Conservation (phyloP, 1,140 invertebrate genomes). For the Drosophila ironensis region DNA sequence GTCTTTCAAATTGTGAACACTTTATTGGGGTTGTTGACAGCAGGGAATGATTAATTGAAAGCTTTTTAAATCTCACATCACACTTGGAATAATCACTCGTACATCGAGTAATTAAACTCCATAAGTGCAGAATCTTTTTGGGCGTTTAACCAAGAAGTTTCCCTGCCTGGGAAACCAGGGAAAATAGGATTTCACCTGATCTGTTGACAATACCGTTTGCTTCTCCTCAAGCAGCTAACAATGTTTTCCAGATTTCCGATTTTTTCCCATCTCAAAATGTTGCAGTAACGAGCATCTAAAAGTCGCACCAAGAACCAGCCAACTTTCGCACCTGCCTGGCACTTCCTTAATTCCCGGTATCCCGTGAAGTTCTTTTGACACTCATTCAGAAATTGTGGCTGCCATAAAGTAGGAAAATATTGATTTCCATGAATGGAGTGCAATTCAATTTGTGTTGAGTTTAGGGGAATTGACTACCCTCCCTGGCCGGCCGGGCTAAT, state of each 20-base stretch:
- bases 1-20: too few species aligned
- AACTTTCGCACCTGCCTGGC: conserved; percentile 28
- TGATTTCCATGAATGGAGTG: conserved; percentile 65
- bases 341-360: conserved; percentile 2
- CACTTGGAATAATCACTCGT: too few species aligned
- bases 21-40: neutral
- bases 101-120: neutral
- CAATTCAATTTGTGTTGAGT: conserved; percentile 66
- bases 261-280: neutral
- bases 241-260: conserved; percentile 1
- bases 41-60: neutral
- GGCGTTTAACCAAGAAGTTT: too few species aligned
- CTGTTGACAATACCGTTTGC: too few species aligned
- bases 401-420: conserved; percentile 34
- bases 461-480: conserved; percentile 31
- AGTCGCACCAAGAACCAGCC: conserved; percentile 28
- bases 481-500: conserved; percentile 38
- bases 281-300: conserved; percentile 44
- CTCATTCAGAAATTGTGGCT: conserved; percentile 16
- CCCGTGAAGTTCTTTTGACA: conserved; percentile 9
- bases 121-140: too few species aligned
- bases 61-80: neutral
- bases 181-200: too few species aligned
- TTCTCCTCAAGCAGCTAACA: too few species aligned
- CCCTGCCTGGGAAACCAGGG: too few species aligned